phyloP scores from a whole-genome alignment of 1,140 invertebrate genomes.

The Papilio polyxenes region DNA sequence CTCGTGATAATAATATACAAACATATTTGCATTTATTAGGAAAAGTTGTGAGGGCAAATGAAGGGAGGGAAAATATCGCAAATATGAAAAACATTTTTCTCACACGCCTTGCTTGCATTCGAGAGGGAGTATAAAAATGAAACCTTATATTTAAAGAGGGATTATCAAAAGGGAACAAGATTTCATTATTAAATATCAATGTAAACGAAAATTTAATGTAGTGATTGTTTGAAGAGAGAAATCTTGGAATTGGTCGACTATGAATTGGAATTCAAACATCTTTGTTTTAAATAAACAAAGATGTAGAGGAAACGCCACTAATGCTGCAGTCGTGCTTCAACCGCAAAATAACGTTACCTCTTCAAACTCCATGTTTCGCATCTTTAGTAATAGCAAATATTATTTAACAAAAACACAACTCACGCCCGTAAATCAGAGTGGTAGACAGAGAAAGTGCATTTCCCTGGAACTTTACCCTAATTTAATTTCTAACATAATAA shows the following conservation, averaged over 20 bases:
- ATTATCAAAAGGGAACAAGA: not conserved
- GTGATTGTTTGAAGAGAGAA: not conserved
- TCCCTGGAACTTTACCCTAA: not conserved
- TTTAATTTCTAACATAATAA: not conserved
- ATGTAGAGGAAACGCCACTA: not conserved
- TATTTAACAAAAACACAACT: not conserved
- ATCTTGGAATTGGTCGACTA: not conserved
- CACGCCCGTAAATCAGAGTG: not conserved
- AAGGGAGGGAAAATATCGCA: not conserved
- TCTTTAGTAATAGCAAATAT: not conserved
- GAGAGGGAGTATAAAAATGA: not conserved
- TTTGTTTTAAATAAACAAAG: not conserved
- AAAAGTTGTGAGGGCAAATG: not conserved
- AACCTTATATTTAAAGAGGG: not conserved
- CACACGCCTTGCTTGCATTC: not conserved
- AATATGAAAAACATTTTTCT: not conserved
- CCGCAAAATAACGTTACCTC: conserved; percentile 8
- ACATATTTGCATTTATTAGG: not conserved
- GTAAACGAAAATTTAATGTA: not conserved
- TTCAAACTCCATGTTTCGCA: not conserved
- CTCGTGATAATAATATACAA: not conserved
- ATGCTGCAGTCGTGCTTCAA: not conserved
- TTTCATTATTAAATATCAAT: not conserved
- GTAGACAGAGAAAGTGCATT: not conserved
- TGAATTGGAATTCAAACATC: not conserved